Base-by-base conservation (phyloP, 2,113 vertebrate genomes). In the Poicephalus gulielmi region DNA sequence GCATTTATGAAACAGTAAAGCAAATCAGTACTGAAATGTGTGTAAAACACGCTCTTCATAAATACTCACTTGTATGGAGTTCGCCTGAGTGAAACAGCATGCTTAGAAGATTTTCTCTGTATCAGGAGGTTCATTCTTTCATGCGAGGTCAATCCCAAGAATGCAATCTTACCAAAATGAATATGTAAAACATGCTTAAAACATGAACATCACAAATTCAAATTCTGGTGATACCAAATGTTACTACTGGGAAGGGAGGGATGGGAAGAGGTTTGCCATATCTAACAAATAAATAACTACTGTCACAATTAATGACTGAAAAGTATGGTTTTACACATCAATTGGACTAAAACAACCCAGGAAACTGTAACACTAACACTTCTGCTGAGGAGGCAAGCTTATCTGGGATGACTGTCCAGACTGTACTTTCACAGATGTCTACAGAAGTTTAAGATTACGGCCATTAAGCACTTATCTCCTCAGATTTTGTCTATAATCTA, bases 51-150 rank as follows among this genome's bases (percentile, higher is more conserved):
- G 5, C 31, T 39, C 0, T 10, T 62, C 28, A 63, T 52, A 44
- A 71, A 66, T 23, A 94, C 99, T 98, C 97, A 99, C 99, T 99
- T 99, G 98, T 99, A 99, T 2, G 99, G 99, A 86, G 99, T 99
- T 95, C 98, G 99, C 94, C 98, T 97, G 62, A 99, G 97, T 17
- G 99, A 99, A 91, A 98, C 59, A 2, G 98, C 37, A 53, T 98
- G 99, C 68, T 98, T 97, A 20, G 97, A 98, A 76, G 98, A 99
- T 83, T 95, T 98, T 91, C 97, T 98, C 83, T 98, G 98, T 22
- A 96, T 94, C 27, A 96, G 85, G 79, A 99, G 97, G 92, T 85
- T 99, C n/a, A 95, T 92, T 90, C 98, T 98, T 96, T 99, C 99
- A n/a, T 98, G 97, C 1, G 99, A 98, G 24, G 99, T 99, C 96